phyloP scores from a whole-genome alignment of 2,888 invertebrate genomes.

The Monoplex corrugatus region DNA sequence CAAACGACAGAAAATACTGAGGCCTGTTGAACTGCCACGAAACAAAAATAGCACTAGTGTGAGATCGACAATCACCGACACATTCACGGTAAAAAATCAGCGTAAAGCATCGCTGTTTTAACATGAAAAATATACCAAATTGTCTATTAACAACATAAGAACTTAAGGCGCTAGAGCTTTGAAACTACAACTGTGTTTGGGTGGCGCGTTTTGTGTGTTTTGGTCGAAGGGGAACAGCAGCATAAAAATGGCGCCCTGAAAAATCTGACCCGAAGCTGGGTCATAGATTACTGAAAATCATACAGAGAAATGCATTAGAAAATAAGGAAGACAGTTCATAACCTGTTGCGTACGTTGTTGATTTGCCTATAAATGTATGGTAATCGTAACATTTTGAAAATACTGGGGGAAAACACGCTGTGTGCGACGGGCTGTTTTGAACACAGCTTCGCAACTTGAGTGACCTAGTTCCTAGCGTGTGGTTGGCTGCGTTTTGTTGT shows the following conservation, averaged over 20 bases:
- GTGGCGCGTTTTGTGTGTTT: neutral
- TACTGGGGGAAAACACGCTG: no score
- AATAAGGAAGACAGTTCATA: no score
- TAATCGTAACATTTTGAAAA: no score
- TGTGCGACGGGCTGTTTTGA: no score
- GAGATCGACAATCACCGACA: neutral
- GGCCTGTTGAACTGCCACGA: neutral
- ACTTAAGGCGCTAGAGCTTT: neutral
- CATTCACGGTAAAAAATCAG: neutral
- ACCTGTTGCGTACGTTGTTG: no score
- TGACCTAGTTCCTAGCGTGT: no score
- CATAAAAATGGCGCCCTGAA: neutral
- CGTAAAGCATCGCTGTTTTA: neutral
- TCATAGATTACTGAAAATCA: no score
- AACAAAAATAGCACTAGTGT: constrained; percentile 3
- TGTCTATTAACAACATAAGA: neutral
- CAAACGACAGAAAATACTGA: neutral
- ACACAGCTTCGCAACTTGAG: no score
- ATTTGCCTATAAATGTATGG: no score
- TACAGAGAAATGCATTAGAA: no score
- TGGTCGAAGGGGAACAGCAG: neutral
- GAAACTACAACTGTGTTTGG: neutral
- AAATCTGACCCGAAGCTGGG: constrained; percentile 3
- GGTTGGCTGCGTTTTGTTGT: no score
- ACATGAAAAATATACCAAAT: neutral